A percentile compares a stretch with the other conserved stretches of the same genome.
Conservation (phyloP, 2,113 vertebrate species). For the Porphyrio hochstetteri region DNA sequence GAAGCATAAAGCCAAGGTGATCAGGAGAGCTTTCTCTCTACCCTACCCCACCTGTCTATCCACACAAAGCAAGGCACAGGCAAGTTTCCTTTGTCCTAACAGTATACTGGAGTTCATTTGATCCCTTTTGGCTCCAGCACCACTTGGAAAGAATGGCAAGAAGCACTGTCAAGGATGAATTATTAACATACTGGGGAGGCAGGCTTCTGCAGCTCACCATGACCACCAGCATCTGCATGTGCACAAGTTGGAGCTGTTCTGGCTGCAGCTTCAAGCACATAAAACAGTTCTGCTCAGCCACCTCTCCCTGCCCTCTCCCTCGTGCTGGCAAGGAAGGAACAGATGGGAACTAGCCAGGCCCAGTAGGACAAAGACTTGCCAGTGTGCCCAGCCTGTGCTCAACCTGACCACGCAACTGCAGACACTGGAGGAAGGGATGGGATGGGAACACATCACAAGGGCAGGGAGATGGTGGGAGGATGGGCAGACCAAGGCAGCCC, state of each 20-base stretch:
- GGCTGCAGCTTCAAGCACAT: background rate
- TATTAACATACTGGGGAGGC: background rate
- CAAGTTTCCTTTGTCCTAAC: background rate
- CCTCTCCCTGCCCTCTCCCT: background rate
- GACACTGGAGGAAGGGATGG: background rate
- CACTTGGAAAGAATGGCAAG: background rate
- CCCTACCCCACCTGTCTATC: background rate
- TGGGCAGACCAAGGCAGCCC: background rate
- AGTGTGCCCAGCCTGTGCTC: rapidly evolving
- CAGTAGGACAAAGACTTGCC: background rate
- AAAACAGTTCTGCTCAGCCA: background rate
- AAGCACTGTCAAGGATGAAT: rapidly evolving
- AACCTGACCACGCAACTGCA: background rate
- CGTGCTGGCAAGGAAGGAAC: background rate
- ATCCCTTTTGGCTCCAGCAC: background rate
- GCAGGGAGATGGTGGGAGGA: background rate
- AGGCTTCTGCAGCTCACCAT: background rate
- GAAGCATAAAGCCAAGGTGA: background rate
- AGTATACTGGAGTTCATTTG: background rate
- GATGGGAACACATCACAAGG: background rate
- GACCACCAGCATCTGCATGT: background rate
- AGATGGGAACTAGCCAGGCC: background rate
- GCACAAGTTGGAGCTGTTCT: background rate
- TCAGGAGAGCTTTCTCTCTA: background rate
- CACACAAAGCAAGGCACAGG: background rate